Percentiles rank a stretch among this genome's conserved stretches.
phyloP scores from a whole-genome alignment of 37 sponge, comb jelly and placozoan genomes.

The Agelas oroides region DNA sequence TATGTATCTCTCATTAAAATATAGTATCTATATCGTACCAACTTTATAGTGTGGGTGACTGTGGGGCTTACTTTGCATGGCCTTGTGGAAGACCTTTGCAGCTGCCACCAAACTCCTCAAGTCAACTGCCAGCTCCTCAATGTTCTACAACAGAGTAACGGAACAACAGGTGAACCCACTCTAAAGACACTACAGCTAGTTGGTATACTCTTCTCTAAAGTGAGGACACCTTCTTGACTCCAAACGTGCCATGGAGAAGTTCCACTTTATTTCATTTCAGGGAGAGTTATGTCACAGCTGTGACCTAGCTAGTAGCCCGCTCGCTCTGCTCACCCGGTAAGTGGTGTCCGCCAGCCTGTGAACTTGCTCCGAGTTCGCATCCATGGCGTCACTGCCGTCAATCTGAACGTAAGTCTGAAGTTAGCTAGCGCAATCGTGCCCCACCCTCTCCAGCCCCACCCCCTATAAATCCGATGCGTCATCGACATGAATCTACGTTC shows the following conservation, averaged over 20 bases:
- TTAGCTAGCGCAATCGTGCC: constrained; percentile 7
- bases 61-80: constrained; percentile 58
- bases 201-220: too few species aligned
- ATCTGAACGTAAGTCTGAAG: too few species aligned
- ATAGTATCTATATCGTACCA: too few species aligned
- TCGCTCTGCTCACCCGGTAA: constrained; percentile 59
- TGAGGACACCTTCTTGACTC: too few species aligned
- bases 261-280: too few species aligned
- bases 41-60: too few species aligned
- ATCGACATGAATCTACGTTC: too few species aligned
- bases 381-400: not conserved
- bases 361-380: constrained; percentile 48
- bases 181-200: too few species aligned
- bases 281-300: too few species aligned
- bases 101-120: constrained; percentile 41
- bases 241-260: too few species aligned
- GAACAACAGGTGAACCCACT: not conserved
- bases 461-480: not conserved
- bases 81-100: constrained; percentile 63
- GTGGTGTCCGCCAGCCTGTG: constrained; percentile 74
- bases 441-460: constrained; percentile 43
- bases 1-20: too few species aligned
- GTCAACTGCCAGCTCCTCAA: constrained; percentile 61
- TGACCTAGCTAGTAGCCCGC: too few species aligned
- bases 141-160: constrained; percentile 36